A percentile compares a stretch with the other conserved stretches of the same genome.
These are phyloP conservation scores for Parnassius smintheus DNA, from an alignment of 2,888 invertebrate species.

Conservation along the genomic window DNA sequence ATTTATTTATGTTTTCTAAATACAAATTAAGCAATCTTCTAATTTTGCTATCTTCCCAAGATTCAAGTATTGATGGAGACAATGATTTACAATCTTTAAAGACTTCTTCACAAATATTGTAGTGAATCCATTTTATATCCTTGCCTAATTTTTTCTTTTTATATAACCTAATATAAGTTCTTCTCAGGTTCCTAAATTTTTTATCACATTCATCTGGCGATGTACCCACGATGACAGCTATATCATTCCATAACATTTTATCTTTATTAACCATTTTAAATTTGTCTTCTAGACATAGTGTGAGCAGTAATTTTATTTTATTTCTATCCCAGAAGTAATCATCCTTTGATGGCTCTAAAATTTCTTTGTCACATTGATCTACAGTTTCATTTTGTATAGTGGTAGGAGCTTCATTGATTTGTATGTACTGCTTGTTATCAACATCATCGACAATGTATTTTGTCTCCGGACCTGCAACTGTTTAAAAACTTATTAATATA, in stretches of 20 bases:
- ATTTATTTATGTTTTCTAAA: constrained; percentile 61
- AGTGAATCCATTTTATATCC: constrained; percentile 71
- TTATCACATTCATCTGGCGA: constrained; percentile 61
- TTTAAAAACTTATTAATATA: constrained; percentile 44
- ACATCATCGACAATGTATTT: constrained; percentile 56
- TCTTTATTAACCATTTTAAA: constrained; percentile 51
- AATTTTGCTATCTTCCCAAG: constrained; percentile 68
- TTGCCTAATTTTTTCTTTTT: constrained; percentile 65
- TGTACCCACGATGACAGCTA: constrained; percentile 54
- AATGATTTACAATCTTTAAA: constrained; percentile 64
- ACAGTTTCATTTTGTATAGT: constrained; percentile 37
- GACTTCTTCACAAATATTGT: constrained; percentile 62
- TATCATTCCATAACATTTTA: constrained; percentile 55
- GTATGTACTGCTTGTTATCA: constrained; percentile 58
- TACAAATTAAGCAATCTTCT: constrained; percentile 59
- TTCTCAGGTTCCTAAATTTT: constrained; percentile 62
- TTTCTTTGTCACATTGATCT: constrained; percentile 40
- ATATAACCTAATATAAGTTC: constrained; percentile 66
- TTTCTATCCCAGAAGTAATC: constrained; percentile 65
- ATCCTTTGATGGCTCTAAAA: constrained; percentile 43
- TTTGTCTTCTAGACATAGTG: constrained; percentile 56
- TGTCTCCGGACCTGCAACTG: constrained; percentile 58
- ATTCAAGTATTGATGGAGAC: constrained; percentile 51
- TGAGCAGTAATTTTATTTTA: constrained; percentile 61
- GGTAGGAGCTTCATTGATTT: constrained; percentile 48